Evolutionary conservation across 2,113 vertebrate species (phyloP).

Genomic region (Clarias macrocephalus): DNA sequence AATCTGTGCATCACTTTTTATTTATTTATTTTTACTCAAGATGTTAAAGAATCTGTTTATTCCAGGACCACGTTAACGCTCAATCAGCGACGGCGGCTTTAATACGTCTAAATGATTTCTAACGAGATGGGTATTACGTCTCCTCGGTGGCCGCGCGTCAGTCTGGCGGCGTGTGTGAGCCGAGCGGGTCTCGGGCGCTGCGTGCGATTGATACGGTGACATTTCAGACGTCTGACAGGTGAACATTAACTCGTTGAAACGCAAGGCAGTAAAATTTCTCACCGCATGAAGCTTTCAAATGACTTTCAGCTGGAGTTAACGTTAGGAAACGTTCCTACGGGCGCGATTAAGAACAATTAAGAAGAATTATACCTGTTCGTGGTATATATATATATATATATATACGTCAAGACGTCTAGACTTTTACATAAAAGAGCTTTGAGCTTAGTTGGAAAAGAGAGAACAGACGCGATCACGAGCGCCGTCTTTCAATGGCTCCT

Average conservation of each 20-base stretch:
- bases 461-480: not conserved
- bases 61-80: not conserved
- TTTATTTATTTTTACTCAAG: not conserved
- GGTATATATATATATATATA: too few relatives aligned
- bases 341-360: not conserved
- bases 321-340: not conserved
- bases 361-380: not conserved
- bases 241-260: not conserved
- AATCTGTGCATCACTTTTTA: constrained; percentile 24
- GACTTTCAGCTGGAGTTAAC: not conserved
- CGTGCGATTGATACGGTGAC: constrained; percentile 26
- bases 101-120: not conserved
- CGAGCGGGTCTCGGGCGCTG: not conserved
- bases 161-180: not conserved
- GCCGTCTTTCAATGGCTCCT: not conserved
- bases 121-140: not conserved
- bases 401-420: not conserved
- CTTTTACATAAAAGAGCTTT: not conserved
- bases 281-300: not conserved
- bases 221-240: constrained; percentile 36
- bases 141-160: not conserved
- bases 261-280: not conserved
- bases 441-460: not conserved
- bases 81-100: not conserved
- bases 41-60: not conserved